Percentiles rank a stretch among this genome's conserved stretches.
Evolutionary conservation across 2,888 invertebrate genomes (phyloP).

Genomic region (Chymomyza procnemis): DNA sequence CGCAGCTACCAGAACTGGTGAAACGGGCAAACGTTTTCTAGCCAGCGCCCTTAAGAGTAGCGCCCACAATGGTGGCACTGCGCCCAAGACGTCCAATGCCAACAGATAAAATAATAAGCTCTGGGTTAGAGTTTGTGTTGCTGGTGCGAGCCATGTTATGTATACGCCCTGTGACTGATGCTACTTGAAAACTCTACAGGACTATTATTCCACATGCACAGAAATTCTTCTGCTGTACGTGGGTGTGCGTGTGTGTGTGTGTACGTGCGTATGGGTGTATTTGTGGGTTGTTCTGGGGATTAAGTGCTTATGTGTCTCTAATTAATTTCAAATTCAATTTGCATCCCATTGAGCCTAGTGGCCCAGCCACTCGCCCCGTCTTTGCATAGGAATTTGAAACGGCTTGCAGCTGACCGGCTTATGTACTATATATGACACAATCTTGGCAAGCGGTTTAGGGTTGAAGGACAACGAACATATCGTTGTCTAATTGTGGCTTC

Average conservation of each 20-base stretch:
- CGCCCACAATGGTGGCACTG: background rate
- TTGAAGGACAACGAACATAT: background rate
- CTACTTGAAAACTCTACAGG: background rate
- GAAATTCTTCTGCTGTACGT: slow-evolving; percentile 5
- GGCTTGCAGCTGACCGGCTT: background rate
- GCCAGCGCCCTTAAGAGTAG: slow-evolving; percentile 30
- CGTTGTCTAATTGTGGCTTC: slow-evolving; percentile 31
- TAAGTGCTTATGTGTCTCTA: slow-evolving; percentile 48
- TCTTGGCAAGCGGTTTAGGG: background rate
- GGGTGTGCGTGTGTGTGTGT: slow-evolving; percentile 13
- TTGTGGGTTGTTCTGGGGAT: slow-evolving; percentile 27
- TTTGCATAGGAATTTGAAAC: background rate
- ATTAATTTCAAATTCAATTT: slow-evolving; percentile 71
- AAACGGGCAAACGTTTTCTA: slow-evolving; percentile 4
- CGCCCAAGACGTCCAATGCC: background rate
- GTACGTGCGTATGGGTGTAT: slow-evolving; percentile 20
- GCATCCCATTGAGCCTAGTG: slow-evolving; percentile 44
- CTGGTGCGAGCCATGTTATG: slow-evolving; percentile 37
- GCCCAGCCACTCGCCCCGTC: background rate
- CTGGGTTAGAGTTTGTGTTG: background rate
- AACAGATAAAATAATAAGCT: background rate
- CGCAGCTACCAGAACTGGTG: background rate
- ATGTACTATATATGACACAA: background rate
- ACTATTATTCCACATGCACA: background rate
- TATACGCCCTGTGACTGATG: slow-evolving; percentile 21